Evolutionary conservation across 2,113 vertebrate genomes (phyloP), one percentile per base, ranked within the genome.

Genomic region (Turnix velox): DNA sequence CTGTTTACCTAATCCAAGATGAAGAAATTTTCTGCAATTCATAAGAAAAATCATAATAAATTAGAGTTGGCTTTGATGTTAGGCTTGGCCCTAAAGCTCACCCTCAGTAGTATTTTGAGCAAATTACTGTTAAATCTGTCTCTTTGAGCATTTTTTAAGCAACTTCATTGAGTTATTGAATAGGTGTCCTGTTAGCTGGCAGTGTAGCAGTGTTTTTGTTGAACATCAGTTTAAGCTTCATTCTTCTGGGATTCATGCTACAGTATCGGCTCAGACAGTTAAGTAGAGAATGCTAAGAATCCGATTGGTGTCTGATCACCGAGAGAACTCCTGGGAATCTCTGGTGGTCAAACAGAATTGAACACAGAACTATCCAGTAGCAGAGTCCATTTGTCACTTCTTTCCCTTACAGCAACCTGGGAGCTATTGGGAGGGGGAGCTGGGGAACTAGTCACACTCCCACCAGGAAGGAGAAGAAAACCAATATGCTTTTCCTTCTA

Each of bases 201-300:
- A 43, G 40, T 22, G 7, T 48, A 42, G 74, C 15, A 4, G 11
- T 42, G 22, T 27, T 65, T 55, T 43, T 69, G 42, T 42, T 43
- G 7, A 0, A 48, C 0, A 0, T 66, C 15, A 42, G 61, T 43
- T 40, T 83, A 37, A 16, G n/a, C n/a, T n/a, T 49, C 6, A 2
- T 39, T 58, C 81, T 77, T 46, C 37, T 72, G 43, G 5, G 12
- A 20, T 54, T 59, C 19, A 5, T 31, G 57, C 71, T 87, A 1
- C 8, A 7, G 43, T n/a, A 33, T 62, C 42, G 24, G 20, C 33
- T 20, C 6, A 12, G 49, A 46, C n/a, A n/a, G n/a, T n/a, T n/a
- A n/a, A n/a, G n/a, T n/a, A 62, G 16, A 63, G 66, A 78, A 2
- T 35, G 22, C 20, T 67, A 63, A 43, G 43, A 57, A 28, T 19